Conservation (phyloP, 2,797 vertebrate genomes). For the Sebastes reedi region DNA sequence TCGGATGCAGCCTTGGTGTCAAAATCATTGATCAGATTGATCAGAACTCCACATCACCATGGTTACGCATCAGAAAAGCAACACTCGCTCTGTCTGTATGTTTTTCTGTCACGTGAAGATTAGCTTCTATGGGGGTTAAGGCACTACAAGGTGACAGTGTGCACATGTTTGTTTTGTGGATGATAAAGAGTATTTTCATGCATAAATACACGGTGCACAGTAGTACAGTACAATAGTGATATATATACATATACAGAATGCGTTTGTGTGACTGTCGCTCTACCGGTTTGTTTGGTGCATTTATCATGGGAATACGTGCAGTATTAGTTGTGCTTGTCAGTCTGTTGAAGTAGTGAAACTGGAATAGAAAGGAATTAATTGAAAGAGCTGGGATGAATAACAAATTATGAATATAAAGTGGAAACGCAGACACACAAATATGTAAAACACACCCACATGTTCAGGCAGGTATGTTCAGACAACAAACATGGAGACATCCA, state of each 20-base stretch:
- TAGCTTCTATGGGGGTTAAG: not conserved
- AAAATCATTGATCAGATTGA: constrained; percentile 7
- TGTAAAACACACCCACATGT: not conserved
- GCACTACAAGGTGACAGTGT: not conserved
- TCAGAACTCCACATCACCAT: constrained; percentile 6
- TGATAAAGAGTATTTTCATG: not conserved
- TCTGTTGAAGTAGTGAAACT: constrained; percentile 22
- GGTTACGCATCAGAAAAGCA: constrained; percentile 3
- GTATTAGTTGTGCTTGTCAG: not conserved
- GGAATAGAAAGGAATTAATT: constrained; percentile 1
- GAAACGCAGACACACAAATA: not conserved
- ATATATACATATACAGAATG: not conserved
- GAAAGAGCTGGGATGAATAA: constrained; percentile 11
- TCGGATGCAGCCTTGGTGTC: not conserved
- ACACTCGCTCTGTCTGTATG: not conserved
- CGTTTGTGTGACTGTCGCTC: not conserved
- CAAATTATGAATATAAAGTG: constrained; percentile 33
- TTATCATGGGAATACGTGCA: not conserved
- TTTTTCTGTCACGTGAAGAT: not conserved
- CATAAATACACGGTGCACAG: not conserved
- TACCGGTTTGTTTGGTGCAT: not conserved
- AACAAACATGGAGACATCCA: not conserved
- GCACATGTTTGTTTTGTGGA: not conserved
- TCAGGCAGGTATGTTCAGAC: not conserved
- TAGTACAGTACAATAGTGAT: not conserved